Conservation (phyloP, 2,113 vertebrate genomes). For the Rhinopomastus cyanomelas region DNA sequence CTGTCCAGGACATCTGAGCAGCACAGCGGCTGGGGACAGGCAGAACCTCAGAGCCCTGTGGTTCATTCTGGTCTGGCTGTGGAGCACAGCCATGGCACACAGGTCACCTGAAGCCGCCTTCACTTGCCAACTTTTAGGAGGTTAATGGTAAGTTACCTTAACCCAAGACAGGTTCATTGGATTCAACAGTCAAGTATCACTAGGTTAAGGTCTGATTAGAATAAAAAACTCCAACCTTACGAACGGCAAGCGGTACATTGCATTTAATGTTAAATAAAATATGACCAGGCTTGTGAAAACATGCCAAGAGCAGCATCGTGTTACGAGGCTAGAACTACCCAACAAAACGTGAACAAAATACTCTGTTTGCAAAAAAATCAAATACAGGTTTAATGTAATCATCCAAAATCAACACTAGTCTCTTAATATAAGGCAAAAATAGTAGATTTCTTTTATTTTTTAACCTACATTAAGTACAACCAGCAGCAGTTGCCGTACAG, state of each 20-base stretch:
- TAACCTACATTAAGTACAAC: not conserved
- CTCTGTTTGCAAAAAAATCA: conserved; percentile 11
- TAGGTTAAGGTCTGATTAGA: not conserved
- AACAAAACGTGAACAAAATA: conserved; percentile 7
- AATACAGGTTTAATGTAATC: conserved; percentile 29
- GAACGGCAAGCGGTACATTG: not conserved
- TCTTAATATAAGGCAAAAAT: conserved; percentile 54
- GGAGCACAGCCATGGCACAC: not conserved
- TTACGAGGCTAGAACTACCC: not conserved
- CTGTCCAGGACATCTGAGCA: not conserved
- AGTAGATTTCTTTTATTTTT: conserved; percentile 30
- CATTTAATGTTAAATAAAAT: conserved; percentile 28
- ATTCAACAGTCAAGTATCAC: conserved; percentile 10
- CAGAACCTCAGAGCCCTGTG: rapidly evolving
- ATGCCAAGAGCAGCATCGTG: conserved; percentile 8
- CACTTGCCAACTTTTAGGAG: not conserved
- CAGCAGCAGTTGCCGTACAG: not conserved
- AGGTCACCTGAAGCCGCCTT: not conserved
- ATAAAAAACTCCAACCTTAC: not conserved
- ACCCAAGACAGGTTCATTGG: conserved; percentile 40
- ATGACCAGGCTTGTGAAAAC: not conserved
- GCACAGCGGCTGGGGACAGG: not conserved
- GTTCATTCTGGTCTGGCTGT: not conserved
- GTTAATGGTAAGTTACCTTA: conserved; percentile 32
- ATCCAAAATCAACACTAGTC: conserved; percentile 19